Evolutionary conservation across 2,797 vertebrate species (phyloP).

Genomic region (Schizopygopsis malacanthus): DNA sequence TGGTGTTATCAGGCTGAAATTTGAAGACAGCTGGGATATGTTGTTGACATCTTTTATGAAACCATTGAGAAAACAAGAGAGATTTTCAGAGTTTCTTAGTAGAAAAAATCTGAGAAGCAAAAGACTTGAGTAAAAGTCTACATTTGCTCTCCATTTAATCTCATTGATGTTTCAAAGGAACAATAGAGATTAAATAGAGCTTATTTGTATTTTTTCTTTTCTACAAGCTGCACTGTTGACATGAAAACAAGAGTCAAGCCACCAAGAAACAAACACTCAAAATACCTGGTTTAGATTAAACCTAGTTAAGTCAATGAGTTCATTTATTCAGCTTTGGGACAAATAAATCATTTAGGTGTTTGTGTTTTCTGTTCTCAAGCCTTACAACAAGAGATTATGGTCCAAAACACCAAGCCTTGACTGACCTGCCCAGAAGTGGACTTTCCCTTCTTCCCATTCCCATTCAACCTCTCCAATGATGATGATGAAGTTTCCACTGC

Average conservation of each 20-base stretch:
- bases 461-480: constrained; percentile 22
- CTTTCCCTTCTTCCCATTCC: constrained; percentile 43
- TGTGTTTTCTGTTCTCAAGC: constrained; percentile 41
- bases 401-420: constrained; percentile 33
- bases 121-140: background rate
- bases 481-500: constrained; percentile 56
- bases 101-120: background rate
- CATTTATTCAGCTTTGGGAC: constrained; percentile 55
- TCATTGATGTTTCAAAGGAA: background rate
- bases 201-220: background rate
- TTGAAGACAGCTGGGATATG: background rate
- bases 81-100: background rate
- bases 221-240: background rate
- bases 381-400: constrained; percentile 25
- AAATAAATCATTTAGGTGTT: constrained; percentile 48
- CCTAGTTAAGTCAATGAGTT: constrained; percentile 54
- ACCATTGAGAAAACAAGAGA: background rate
- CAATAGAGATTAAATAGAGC: background rate
- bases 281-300: constrained; percentile 39
- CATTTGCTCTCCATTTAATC: background rate
- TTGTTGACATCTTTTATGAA: background rate
- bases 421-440: constrained; percentile 39
- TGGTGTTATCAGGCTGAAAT: background rate
- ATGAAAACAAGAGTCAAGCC: background rate
- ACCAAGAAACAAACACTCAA: background rate